These are phyloP conservation scores for Hyperoplus immaculatus DNA, from an alignment of 2,797 vertebrate genomes.

Conservation along the genomic window DNA sequence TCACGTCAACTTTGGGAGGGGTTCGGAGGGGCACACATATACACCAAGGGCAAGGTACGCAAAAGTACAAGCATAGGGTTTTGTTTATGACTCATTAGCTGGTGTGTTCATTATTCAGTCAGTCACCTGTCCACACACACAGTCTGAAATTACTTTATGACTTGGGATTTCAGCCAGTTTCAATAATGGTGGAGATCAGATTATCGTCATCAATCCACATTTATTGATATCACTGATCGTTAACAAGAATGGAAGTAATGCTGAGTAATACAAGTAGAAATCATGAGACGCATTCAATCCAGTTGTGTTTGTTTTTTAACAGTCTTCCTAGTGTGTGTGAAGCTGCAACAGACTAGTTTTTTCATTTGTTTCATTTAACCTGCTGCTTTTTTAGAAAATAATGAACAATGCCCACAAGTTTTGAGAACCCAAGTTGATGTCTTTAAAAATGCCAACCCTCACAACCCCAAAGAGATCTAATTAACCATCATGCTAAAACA, in stretches of 20 bases:
- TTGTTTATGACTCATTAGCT: constrained; percentile 29
- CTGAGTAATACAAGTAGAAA: background rate
- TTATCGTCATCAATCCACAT: background rate
- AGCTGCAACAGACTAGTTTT: background rate
- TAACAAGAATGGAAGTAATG: background rate
- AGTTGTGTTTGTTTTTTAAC: background rate
- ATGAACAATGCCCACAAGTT: background rate
- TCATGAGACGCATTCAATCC: background rate
- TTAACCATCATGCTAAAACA: background rate
- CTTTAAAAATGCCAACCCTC: background rate
- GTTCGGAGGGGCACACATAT: constrained; percentile 20
- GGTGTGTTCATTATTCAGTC: constrained; percentile 34
- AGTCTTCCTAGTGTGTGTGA: background rate
- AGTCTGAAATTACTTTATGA: background rate
- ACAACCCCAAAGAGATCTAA: background rate
- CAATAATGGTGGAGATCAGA: background rate
- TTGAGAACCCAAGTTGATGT: background rate
- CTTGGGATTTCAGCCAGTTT: background rate
- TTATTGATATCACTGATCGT: background rate
- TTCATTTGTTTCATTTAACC: background rate
- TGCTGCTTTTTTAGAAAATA: background rate
- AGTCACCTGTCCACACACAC: constrained; percentile 29
- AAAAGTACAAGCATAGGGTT: constrained; percentile 7
- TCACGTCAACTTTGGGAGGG: constrained; percentile 32
- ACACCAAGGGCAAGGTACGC: background rate